phyloP scores from a whole-genome alignment of 2,888 invertebrate species.

The Colletes collaris region DNA sequence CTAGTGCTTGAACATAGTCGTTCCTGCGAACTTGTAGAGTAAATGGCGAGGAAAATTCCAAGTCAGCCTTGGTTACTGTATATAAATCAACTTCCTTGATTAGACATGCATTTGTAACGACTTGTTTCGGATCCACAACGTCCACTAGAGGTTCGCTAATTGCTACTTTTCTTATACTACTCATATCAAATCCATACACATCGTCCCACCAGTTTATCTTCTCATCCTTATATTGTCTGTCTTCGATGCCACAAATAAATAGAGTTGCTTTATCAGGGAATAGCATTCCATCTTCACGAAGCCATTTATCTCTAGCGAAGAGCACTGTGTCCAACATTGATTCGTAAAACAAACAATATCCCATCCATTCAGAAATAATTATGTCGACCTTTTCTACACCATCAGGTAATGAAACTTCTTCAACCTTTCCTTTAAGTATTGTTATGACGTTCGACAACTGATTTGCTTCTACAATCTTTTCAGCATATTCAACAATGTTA shows the following conservation, averaged over 20 bases:
- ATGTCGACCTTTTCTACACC: constrained; percentile 97
- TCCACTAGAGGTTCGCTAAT: constrained; percentile 99
- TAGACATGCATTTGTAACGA: constrained; percentile 97
- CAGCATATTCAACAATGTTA: constrained; percentile 98
- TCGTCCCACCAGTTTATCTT: constrained; percentile 99
- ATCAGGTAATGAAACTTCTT: constrained; percentile 96
- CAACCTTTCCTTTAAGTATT: constrained; percentile 95
- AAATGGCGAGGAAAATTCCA: constrained; percentile 95
- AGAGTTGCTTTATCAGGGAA: constrained; percentile 97
- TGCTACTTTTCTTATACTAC: constrained; percentile 98
- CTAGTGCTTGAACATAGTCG: constrained; percentile 98
- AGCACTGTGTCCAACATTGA: constrained; percentile 99
- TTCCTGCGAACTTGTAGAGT: constrained; percentile 93
- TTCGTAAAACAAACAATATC: constrained; percentile 97
- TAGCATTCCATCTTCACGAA: constrained; percentile 94
- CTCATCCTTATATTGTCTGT: constrained; percentile 99
- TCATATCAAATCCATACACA: constrained; percentile 99
- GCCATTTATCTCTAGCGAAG: constrained; percentile 98
- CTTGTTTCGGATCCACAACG: constrained; percentile 99
- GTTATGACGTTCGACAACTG: constrained; percentile 91
- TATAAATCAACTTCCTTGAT: constrained; percentile 99
- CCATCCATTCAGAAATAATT: constrained; percentile 93
- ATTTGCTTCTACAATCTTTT: constrained; percentile 96
- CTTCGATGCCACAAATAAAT: constrained; percentile 96
- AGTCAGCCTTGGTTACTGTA: constrained; percentile 97